Conservation (phyloP, 2,113 vertebrate species). For the Saimiri boliviensis region DNA sequence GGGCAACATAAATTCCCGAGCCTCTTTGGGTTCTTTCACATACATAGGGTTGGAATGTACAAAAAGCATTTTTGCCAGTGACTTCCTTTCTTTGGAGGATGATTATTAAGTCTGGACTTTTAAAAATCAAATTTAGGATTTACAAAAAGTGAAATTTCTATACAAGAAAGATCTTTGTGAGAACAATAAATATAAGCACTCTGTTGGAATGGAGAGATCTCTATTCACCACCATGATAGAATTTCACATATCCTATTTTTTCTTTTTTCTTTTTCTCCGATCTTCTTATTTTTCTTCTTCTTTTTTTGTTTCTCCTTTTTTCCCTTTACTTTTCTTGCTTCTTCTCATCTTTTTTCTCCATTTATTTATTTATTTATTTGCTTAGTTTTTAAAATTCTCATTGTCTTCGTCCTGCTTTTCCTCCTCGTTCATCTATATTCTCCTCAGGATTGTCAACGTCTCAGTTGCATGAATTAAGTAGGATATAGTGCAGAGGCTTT, state of each 20-base stretch:
- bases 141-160: constrained; percentile 32
- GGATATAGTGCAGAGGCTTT: neutral
- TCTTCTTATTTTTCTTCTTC: neutral
- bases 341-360: neutral
- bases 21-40: neutral
- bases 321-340: neutral
- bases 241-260: neutral
- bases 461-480: neutral
- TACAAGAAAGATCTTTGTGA: neutral
- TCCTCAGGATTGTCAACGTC: neutral
- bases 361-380: neutral
- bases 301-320: neutral
- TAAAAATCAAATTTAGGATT: neutral
- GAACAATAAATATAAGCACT: neutral
- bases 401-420: neutral
- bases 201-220: neutral
- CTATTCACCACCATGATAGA: neutral
- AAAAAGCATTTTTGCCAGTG: neutral
- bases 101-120: constrained; percentile 23
- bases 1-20: neutral
- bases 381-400: neutral
- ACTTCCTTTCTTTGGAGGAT: constrained; percentile 8
- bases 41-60: neutral
- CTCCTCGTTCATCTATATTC: neutral
- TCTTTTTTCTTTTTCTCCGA: neutral